These are phyloP conservation scores for Chloroceryle aenea DNA, from an alignment of 2,113 vertebrate species.

Conservation along the genomic window DNA sequence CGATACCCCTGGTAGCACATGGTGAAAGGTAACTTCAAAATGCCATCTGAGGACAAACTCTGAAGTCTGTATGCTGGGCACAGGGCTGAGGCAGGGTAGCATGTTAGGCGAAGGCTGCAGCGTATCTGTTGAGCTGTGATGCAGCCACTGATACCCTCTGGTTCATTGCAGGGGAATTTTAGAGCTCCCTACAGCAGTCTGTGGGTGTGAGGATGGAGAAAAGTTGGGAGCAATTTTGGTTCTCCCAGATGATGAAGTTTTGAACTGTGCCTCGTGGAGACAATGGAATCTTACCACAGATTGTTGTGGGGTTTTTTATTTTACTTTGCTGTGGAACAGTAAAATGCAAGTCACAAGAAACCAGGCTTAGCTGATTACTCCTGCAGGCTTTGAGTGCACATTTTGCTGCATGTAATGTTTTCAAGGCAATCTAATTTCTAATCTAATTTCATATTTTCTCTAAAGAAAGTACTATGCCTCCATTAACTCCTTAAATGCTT, in stretches of 20 bases:
- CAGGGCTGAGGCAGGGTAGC: not conserved
- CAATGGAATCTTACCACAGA: not conserved
- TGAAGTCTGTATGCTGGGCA: not conserved
- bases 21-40: not conserved
- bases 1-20: not conserved
- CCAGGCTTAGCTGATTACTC: constrained; percentile 11
- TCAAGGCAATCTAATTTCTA: constrained; percentile 61
- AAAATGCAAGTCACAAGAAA: constrained; percentile 23
- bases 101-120: not conserved
- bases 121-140: rapidly evolving
- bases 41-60: constrained; percentile 15
- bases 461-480: constrained; percentile 47
- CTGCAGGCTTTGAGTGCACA: constrained; percentile 30
- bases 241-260: not conserved
- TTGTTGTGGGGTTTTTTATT: not conserved
- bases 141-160: not conserved
- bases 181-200: not conserved
- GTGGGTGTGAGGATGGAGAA: not conserved
- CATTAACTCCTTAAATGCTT: constrained; percentile 64
- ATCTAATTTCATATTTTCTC: constrained; percentile 59
- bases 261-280: not conserved
- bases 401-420: constrained; percentile 42
- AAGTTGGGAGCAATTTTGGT: not conserved
- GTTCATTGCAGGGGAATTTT: not conserved
- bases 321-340: not conserved